Conservation (phyloP, 1,140 invertebrate genomes). For the Conus ventricosus region DNA sequence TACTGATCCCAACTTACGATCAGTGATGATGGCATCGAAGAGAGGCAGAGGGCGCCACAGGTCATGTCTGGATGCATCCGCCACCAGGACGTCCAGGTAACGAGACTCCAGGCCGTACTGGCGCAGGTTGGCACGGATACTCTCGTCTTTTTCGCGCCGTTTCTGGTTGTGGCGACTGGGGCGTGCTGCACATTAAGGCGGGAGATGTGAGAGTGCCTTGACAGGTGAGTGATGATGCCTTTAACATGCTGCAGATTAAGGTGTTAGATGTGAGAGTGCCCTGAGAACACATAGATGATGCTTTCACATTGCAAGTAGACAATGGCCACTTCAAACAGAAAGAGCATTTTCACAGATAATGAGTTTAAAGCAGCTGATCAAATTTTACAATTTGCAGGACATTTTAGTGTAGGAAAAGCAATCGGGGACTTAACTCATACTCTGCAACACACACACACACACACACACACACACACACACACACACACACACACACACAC, state of each 20-base stretch:
- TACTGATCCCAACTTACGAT: constrained; percentile 84
- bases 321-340: no score
- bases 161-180: constrained; percentile 77
- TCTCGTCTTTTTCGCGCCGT: constrained; percentile 87
- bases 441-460: constrained; percentile 78
- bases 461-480: constrained; percentile 84
- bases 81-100: constrained; percentile 92
- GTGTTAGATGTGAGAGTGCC: no score
- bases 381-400: no score
- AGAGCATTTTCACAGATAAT: no score
- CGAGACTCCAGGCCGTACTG: constrained; percentile 87
- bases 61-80: constrained; percentile 87
- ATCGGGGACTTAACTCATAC: no score
- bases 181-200: constrained; percentile 58
- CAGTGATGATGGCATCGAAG: constrained; percentile 83
- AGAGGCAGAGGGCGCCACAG: constrained; percentile 82
- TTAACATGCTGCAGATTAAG: no score
- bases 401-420: no score
- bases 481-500: constrained; percentile 83
- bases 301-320: no score
- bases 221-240: no score
- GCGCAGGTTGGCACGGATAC: constrained; percentile 87
- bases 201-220: no score
- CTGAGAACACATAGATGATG: no score
- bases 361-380: no score